Evolutionary conservation across 2,888 invertebrate genomes (phyloP).

Genomic region (Lottia scabra): DNA sequence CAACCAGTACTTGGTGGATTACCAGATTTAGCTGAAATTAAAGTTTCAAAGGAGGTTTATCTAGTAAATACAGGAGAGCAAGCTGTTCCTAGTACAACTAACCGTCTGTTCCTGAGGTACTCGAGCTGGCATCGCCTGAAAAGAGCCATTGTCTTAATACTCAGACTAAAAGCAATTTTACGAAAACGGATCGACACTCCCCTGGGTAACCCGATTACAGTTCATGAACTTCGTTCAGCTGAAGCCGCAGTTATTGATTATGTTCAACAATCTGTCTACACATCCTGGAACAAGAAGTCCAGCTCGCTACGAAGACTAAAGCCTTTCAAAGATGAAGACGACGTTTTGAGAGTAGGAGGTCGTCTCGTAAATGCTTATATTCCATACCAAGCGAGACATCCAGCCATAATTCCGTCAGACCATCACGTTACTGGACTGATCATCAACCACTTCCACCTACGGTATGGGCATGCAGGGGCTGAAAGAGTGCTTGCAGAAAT

Average conservation of each 20-base stretch:
- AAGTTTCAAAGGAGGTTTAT: not conserved
- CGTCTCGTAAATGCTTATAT: not conserved
- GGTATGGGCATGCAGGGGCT: not conserved
- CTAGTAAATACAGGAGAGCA: not conserved
- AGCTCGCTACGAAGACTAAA: not conserved
- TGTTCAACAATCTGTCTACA: not conserved
- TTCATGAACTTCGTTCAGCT: no score
- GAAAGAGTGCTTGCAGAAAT: not conserved
- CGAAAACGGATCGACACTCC: no score
- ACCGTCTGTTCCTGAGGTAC: not conserved
- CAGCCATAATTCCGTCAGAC: not conserved
- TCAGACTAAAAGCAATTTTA: no score
- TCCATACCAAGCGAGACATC: not conserved
- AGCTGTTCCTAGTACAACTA: not conserved
- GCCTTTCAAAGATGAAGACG: not conserved
- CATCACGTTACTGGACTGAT: not conserved
- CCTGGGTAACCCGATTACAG: no score
- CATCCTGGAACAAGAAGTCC: not conserved
- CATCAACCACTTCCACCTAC: not conserved
- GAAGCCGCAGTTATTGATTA: not conserved
- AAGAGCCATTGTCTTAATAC: not conserved
- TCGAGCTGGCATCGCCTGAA: not conserved
- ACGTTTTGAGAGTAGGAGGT: not conserved
- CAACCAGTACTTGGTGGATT: not conserved
- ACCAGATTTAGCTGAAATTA: not conserved